Percentiles rank a stretch among this genome's conserved stretches.
Evolutionary conservation across 2,888 invertebrate genomes (phyloP).

Genomic region (Thymelicus lineola): DNA sequence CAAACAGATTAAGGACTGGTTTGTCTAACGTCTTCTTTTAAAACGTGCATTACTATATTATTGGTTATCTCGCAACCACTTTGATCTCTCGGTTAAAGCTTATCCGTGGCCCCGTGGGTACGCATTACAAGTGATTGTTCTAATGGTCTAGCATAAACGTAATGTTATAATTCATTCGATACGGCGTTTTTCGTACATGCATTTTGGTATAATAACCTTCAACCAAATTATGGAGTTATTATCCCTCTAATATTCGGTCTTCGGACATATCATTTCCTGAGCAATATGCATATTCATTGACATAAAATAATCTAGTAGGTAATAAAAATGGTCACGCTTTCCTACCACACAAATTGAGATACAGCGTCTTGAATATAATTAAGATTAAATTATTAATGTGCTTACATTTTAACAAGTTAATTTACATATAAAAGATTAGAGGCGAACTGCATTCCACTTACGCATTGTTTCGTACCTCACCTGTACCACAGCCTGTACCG

Average conservation of each 20-base stretch:
- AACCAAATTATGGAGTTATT: too few species aligned
- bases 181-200: too few species aligned
- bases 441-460: constrained; percentile 48
- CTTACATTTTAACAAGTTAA: constrained; percentile 28
- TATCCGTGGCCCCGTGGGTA: neutral
- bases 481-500: too few species aligned
- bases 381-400: constrained; percentile 11
- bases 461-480: constrained; percentile 21
- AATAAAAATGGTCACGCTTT: constrained; percentile 12
- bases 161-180: neutral
- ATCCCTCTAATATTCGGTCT: too few species aligned
- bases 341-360: constrained; percentile 8
- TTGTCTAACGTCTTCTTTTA: constrained; percentile 33
- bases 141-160: neutral
- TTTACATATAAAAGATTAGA: constrained; percentile 41
- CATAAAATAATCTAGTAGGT: neutral
- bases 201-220: too few species aligned
- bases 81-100: neutral
- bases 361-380: neutral
- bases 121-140: neutral
- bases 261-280: neutral
- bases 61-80: neutral
- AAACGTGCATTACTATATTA: constrained; percentile 1
- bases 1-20: constrained; percentile 29
- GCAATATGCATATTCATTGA: neutral